These are phyloP conservation scores for Ceratina japonica DNA, from an alignment of 1,140 invertebrate species.

Conservation along the genomic window DNA sequence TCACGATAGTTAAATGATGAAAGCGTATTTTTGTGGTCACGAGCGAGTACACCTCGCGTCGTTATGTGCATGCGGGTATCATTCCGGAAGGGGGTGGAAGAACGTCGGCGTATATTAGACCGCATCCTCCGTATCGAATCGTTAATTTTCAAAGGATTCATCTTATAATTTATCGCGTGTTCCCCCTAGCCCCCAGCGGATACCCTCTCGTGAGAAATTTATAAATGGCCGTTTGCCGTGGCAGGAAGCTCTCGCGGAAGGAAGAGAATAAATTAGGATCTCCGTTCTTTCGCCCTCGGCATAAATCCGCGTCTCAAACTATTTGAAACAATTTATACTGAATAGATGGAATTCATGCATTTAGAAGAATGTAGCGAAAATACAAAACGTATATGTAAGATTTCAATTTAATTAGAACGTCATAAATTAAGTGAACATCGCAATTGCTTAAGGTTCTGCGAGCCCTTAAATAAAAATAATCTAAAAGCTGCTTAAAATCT, in stretches of 20 bases:
- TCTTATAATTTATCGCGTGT: slow-evolving; percentile 34
- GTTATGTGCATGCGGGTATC: slow-evolving; percentile 40
- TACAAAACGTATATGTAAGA: too few species aligned
- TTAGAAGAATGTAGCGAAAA: too few species aligned
- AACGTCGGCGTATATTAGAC: slow-evolving; percentile 24
- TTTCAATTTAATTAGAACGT: too few species aligned
- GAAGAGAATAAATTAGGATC: neutral
- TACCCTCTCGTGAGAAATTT: slow-evolving; percentile 21
- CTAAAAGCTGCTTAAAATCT: too few species aligned
- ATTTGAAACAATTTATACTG: too few species aligned
- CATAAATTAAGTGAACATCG: too few species aligned
- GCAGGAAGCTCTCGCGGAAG: neutral
- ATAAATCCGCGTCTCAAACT: neutral
- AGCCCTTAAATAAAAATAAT: too few species aligned
- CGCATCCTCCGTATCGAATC: slow-evolving; percentile 31
- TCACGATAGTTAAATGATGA: too few species aligned
- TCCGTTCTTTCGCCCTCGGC: neutral
- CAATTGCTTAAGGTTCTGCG: too few species aligned
- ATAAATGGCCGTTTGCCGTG: slow-evolving; percentile 11
- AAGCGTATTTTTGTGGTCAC: slow-evolving; percentile 48
- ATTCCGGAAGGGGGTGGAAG: neutral
- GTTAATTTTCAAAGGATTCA: slow-evolving; percentile 32
- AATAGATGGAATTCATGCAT: too few species aligned
- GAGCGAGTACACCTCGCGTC: slow-evolving; percentile 52
- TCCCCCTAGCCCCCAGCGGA: neutral